A percentile compares a stretch with the other conserved stretches of the same genome.
Conservation (phyloP, 2,113 vertebrate species). For the Sakesphorus luctuosus region DNA sequence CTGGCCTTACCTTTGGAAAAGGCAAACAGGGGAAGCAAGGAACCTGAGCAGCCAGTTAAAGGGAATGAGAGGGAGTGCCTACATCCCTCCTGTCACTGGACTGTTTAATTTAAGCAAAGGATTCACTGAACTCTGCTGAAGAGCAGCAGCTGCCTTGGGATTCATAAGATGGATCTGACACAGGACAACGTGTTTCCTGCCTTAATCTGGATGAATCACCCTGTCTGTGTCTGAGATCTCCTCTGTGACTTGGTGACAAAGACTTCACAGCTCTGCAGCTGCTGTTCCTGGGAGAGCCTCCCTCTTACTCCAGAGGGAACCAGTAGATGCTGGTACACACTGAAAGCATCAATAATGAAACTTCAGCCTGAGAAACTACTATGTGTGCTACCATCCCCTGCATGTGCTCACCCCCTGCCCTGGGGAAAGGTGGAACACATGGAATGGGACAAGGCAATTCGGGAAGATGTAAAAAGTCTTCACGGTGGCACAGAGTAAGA, state of each 20-base stretch:
- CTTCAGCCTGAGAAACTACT: neutral
- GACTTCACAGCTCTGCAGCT: neutral
- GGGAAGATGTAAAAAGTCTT: fast-evolving
- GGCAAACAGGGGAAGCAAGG: neutral
- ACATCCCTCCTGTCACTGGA: neutral
- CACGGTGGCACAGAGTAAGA: neutral
- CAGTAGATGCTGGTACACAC: neutral
- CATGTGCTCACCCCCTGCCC: fast-evolving
- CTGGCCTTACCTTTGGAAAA: neutral
- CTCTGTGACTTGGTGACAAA: neutral
- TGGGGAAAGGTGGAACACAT: fast-evolving
- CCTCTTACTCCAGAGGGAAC: neutral
- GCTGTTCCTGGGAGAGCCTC: neutral
- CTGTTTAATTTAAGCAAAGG: neutral
- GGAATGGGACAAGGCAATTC: neutral
- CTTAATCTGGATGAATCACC: neutral
- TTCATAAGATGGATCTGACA: neutral
- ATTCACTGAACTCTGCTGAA: neutral
- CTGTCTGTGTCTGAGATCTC: neutral
- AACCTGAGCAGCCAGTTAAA: neutral
- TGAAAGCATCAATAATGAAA: neutral
- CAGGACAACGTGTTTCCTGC: neutral
- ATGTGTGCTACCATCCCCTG: no score
- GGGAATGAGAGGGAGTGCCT: neutral
- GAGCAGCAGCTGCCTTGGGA: neutral